Base-by-base conservation (phyloP, 2,888 invertebrate species). In the Dione juno region DNA sequence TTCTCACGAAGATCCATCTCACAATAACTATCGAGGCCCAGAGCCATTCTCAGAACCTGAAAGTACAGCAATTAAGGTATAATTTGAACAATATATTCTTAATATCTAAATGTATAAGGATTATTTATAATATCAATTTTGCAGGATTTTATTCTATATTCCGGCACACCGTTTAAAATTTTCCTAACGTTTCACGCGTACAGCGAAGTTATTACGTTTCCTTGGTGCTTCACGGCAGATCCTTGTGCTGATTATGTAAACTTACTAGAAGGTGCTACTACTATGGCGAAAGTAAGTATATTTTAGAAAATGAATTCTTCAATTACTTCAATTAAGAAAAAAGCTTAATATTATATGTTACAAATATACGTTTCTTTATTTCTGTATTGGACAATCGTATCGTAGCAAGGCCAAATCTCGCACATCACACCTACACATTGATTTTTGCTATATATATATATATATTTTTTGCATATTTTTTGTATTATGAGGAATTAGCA, bases 41-140 rank as follows among this genome's bases (percentile, higher is more conserved):
- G 83, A 82, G 74, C 83, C 92, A 0, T 93, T 93, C 77, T 92
- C 90, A 0, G 92, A 93, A 74, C 92, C 91, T 13, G 92, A 93
- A 83, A 77, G 87, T 19, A 70, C 82, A 58, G 92, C 92, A 41
- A 74, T 92, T 6, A 93, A 90, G 89, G 92, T 91, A 50, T 16
- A n/a, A 28, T 41, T 9, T 41, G 0, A 66, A 3, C 3, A 28
- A 10, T 10, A 6, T 61, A 11, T 16, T 45, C 11, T 3, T 61
- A 5, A 7, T 28, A n/a, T 45, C 10, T 28, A 14, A 16, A 16
- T 61, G 3, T 14, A n/a, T n/a, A 14, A 9, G n/a, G 28, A 16
- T 45, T 45, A 35, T 28, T 6, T 28, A 43, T 45, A 9, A 14
- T 3, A 37, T 13, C 14, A 53, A 43, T 14, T 11, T 61, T n/a